phyloP scores from a whole-genome alignment of 2,797 vertebrate genomes.

The Oreortyx pictus region DNA sequence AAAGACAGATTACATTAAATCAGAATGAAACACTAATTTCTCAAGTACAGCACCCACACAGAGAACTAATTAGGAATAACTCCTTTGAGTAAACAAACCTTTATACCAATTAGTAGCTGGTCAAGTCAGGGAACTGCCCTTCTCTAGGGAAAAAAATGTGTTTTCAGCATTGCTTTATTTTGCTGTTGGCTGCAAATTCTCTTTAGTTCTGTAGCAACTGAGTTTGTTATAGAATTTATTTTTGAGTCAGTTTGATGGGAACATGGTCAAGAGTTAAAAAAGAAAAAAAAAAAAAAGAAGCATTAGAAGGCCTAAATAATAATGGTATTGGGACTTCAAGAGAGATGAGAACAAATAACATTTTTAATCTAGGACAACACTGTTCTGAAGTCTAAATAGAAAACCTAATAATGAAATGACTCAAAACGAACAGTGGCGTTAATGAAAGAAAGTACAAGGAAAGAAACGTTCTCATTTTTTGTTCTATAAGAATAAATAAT shows the following conservation, averaged over 20 bases:
- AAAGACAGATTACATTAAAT: constrained; percentile 20
- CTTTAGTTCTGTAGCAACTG: neutral
- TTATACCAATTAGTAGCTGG: constrained; percentile 52
- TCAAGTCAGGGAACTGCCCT: constrained; percentile 48
- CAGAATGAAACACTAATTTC: constrained; percentile 53
- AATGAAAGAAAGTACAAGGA: constrained; percentile 19
- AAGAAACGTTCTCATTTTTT: constrained; percentile 39
- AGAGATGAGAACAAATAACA: neutral
- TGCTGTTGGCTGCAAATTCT: constrained; percentile 10
- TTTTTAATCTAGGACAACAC: neutral
- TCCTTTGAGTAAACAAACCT: constrained; percentile 58
- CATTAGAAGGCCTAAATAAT: neutral
- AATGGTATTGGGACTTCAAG: constrained; percentile 23
- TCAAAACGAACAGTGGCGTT: constrained; percentile 43
- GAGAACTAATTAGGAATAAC: constrained; percentile 46
- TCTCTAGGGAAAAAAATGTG: neutral
- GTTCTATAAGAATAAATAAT: constrained; percentile 16
- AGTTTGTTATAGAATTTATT: neutral
- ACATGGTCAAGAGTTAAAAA: neutral
- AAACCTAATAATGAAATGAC: constrained; percentile 1
- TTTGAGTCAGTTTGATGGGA: neutral
- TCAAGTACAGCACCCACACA: constrained; percentile 52
- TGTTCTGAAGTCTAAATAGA: constrained; percentile 34
- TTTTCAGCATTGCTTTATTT: constrained; percentile 3
- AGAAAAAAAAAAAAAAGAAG: neutral